These are phyloP conservation scores for Champsocephalus esox DNA, from an alignment of 2,797 vertebrate species.

Conservation along the genomic window DNA sequence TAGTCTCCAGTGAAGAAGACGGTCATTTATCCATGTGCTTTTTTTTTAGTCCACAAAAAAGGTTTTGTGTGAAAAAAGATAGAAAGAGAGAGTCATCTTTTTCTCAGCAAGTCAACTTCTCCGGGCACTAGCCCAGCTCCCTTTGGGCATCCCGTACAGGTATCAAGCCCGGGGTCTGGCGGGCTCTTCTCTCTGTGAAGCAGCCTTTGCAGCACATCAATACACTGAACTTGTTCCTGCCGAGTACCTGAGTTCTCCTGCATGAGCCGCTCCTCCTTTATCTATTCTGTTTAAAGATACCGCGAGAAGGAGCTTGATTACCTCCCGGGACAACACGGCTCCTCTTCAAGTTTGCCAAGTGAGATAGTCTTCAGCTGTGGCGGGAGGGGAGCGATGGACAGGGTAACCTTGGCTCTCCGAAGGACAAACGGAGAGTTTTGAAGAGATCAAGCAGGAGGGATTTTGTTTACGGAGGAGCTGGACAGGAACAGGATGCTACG, in stretches of 20 bases:
- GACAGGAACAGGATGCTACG: conserved; percentile 27
- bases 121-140: conserved; percentile 63
- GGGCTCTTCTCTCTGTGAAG: conserved; percentile 72
- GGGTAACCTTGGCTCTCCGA: conserved; percentile 77
- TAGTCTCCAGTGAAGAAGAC: conserved; percentile 74
- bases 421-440: conserved; percentile 76
- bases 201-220: conserved; percentile 76
- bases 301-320: conserved; percentile 74
- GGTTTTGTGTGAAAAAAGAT: conserved; percentile 21
- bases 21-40: conserved; percentile 60
- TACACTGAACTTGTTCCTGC: conserved; percentile 77
- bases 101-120: conserved; percentile 65
- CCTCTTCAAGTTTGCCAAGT: conserved; percentile 77
- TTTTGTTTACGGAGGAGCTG: conserved; percentile 65
- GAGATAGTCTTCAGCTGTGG: conserved; percentile 72
- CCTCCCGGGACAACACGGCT: conserved; percentile 73
- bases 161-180: conserved; percentile 69
- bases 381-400: conserved; percentile 71
- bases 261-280: conserved; percentile 78
- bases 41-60: conserved; percentile 42
- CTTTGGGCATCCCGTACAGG: conserved; percentile 75
- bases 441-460: conserved; percentile 71
- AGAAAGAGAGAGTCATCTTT: conserved; percentile 43
- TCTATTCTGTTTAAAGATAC: conserved; percentile 81
- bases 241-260: conserved; percentile 74